Evolutionary conservation across 2,113 vertebrate genomes (phyloP), one percentile per base, ranked within the genome.

Genomic region (Himantopus leucocephalus): DNA sequence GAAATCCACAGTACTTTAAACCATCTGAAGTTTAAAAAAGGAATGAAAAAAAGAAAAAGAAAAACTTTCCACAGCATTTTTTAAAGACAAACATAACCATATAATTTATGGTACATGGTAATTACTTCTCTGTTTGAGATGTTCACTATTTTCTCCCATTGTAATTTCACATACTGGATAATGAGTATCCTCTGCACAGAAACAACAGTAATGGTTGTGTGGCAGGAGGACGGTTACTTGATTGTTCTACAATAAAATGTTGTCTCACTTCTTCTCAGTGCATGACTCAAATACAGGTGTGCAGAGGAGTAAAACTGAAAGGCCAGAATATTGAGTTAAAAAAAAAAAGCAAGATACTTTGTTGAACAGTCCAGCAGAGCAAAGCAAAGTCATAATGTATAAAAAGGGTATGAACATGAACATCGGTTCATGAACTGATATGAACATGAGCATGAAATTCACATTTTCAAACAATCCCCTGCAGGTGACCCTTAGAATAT

Each of bases 141-240:
- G 62, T 45, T 95, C 80, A 76, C 47, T 81, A 14, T 90, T 89
- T 94, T 85, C 81, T 97, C 62, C 53, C 91, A 63, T 70, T 92
- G 84, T 79, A 95, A 95, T 96, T 96, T 95, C 74, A 59, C 73
- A 37, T 87, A 48, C 86, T 87, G 62, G 91, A 85, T 94, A 97
- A 96, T 97, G 84, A 94, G 41, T 43, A 95, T 85, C 88, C 88
- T 94, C 72, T 81, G 68, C 83, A 87, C 68, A 81, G 91, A 72
- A 96, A 72, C 85, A 96, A 72, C 83, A 68, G 73, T 85, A 92
- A 81, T 27, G 91, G 43, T 70, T 94, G 56, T 76, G 80, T 2
- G 1, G 53, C 66, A 60, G 59, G 43, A 79, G 70, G 68, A 53
- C 0, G 2, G 34, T 73, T 90, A 41, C 73, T 85, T 91, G 72